These are phyloP conservation scores for Steinernema khuongi DNA, from an alignment of 1,140 invertebrate genomes.

Conservation along the genomic window DNA sequence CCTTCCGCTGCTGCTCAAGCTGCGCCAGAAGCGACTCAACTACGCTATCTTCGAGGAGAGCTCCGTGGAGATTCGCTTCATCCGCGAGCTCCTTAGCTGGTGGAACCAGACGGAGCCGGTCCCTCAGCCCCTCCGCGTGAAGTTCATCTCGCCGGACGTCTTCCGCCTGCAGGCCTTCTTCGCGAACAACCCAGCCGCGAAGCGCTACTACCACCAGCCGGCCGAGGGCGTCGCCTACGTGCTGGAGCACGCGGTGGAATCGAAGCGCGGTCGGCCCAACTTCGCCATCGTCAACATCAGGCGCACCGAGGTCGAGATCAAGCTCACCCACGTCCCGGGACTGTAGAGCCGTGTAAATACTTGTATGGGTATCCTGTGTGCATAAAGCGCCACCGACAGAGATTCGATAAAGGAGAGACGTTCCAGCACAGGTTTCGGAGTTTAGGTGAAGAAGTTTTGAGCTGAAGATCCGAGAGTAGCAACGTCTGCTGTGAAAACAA, in stretches of 20 bases:
- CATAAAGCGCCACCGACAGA: no score
- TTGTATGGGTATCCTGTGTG: slow-evolving; percentile 9
- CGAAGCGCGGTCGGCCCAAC: not conserved
- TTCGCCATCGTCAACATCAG: not conserved
- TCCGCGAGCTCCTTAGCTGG: not conserved
- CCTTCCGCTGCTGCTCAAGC: not conserved
- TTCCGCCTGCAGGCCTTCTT: not conserved
- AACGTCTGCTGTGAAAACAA: no score
- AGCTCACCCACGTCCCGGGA: not conserved
- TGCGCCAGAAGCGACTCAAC: not conserved
- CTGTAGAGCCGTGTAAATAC: not conserved
- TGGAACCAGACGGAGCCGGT: not conserved
- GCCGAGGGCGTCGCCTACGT: not conserved
- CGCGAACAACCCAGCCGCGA: not conserved
- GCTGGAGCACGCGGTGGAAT: not conserved
- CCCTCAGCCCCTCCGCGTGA: not conserved
- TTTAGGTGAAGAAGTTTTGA: no score
- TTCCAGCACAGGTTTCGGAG: no score
- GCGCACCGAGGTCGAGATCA: not conserved
- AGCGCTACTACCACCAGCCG: not conserved
- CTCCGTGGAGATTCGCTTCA: not conserved
- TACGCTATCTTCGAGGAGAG: not conserved
- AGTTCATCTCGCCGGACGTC: not conserved
- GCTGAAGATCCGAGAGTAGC: no score
- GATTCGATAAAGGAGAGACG: no score